Evolutionary conservation across 92 coral and sea anemone species (phyloP), one percentile per base, ranked within the genome.

Genomic region (Heteractis magnifica): DNA sequence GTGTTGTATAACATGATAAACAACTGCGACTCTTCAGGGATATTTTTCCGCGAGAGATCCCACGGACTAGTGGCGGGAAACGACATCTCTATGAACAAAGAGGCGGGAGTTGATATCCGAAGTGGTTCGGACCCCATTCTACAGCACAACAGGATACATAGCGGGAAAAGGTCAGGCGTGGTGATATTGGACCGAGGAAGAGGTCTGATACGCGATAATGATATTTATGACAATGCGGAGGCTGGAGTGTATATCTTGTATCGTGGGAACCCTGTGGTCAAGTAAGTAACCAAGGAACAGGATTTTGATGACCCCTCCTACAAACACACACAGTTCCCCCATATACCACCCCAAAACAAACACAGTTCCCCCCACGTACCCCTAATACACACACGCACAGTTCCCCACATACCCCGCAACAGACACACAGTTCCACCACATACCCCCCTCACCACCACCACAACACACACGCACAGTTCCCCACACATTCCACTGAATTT

Each of bases 51-150:
- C 23, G 99, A 96, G 78, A 70, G 94, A 15, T 87, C 99, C 18
- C 82, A 88, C 34, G 99, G 99, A n/a, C 87, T 96, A 77, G 96
- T 96, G 15, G 98, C 99, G 4, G 99, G 99, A 48, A 96, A 96
- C 79, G 88, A 87, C 34, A 96, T 96, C 80, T 96, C 79, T 79
- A 82, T 83, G 81, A 96, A 94, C 80, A 92, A 89, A 44, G 99
- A 96, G 79, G 99, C 99, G 3, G 99, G 96, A 0, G 90, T 91
- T 41, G 99, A 96, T 86, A 92, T 96, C 15, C 95, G 99, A 41
- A 96, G 93, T 86, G 92, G 93, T 10, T 96, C 99, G 21, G 96
- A 96, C 70, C 99, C 99, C 8, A 83, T 94, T n/a, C n/a, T 96
- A 73, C 99, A 96, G 58, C 99, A 96, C 80, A 96, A 96, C 76